Evolutionary conservation across 2,113 vertebrate species (phyloP).

Genomic region (Indicator indicator): DNA sequence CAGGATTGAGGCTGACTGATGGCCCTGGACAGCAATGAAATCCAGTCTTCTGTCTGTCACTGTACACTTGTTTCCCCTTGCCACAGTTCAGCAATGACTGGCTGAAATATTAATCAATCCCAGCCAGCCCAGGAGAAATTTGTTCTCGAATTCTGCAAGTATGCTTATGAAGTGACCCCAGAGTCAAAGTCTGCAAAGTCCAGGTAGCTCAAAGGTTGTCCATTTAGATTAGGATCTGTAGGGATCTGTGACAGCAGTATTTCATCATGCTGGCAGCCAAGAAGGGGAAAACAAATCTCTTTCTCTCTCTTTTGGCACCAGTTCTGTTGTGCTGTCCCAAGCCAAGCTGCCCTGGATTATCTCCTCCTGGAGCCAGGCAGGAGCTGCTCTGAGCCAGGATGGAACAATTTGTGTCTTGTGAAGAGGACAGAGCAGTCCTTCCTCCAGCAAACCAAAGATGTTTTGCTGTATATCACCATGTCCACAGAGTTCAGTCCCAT

Average conservation of each 20-base stretch:
- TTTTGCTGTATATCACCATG: not conserved
- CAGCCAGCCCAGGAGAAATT: not conserved
- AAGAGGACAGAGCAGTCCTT: not conserved
- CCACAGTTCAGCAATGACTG: not conserved
- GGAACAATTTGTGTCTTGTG: not conserved
- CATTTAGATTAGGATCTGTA: not conserved
- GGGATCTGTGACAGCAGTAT: not conserved
- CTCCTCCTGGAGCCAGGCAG: not conserved
- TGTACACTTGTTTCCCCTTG: not conserved
- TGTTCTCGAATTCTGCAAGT: not conserved
- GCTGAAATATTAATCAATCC: constrained; percentile 5
- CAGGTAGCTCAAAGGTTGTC: constrained; percentile 15
- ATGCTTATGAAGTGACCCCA: not conserved
- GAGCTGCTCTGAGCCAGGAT: not conserved
- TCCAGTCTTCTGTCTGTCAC: not conserved
- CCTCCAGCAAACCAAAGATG: not conserved
- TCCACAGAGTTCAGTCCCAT: not conserved
- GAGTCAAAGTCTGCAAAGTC: not conserved
- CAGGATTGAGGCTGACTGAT: not conserved
- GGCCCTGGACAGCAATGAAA: constrained; percentile 27
- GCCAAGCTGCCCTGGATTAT: not conserved
- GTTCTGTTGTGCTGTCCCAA: not conserved
- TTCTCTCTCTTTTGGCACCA: not conserved
- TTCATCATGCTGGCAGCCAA: not conserved
- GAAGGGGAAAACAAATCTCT: not conserved